A percentile compares a stretch with the other conserved stretches of the same genome.
These are phyloP conservation scores for Choloepus hoffmanni DNA, from an alignment of 2,113 vertebrate genomes.

Conservation along the genomic window DNA sequence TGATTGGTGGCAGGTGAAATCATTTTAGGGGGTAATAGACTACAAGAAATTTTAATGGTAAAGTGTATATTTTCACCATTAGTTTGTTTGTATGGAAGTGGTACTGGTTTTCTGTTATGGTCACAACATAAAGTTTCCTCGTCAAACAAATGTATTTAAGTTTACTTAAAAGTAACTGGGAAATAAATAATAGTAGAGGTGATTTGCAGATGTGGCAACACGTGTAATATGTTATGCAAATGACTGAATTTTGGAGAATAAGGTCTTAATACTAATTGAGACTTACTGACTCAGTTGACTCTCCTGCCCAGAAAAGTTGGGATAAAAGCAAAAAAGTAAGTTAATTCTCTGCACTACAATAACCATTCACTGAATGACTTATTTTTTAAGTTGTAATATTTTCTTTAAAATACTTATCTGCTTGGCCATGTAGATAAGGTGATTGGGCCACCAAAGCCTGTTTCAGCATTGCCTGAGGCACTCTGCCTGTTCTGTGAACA, in stretches of 20 bases:
- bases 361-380: background rate
- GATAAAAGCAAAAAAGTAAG: background rate
- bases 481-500: background rate
- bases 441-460: background rate
- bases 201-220: background rate
- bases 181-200: background rate
- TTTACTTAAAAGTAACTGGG: background rate
- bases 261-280: background rate
- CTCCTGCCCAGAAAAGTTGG: background rate
- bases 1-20: background rate
- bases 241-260: background rate
- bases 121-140: conserved; percentile 13
- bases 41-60: background rate
- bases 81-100: background rate
- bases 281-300: background rate
- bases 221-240: background rate
- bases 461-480: background rate
- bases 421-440: background rate
- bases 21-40: background rate
- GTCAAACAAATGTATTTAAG: background rate
- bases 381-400: background rate
- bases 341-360: background rate
- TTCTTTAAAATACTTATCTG: background rate
- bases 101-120: background rate
- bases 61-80: background rate